Percentiles rank a stretch among this genome's conserved stretches.
phyloP scores from a whole-genome alignment of 2,888 invertebrate species.

The Agapostemon virescens region DNA sequence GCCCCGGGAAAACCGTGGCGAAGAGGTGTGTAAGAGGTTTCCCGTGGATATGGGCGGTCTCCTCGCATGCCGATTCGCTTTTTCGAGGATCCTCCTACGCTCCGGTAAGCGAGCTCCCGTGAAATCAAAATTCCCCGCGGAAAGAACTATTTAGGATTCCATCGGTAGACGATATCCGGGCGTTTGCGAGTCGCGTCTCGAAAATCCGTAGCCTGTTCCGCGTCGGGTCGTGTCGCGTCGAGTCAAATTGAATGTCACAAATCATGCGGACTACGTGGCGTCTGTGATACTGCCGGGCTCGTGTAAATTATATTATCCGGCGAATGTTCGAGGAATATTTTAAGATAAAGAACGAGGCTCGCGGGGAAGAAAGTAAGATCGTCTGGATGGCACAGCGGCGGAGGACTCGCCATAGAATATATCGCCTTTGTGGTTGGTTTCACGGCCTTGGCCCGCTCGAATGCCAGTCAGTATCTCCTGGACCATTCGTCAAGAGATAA shows the following conservation, averaged over 20 bases:
- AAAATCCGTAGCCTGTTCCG: conserved; percentile 25
- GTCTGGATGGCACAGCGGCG: background rate
- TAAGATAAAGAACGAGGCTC: conserved; percentile 24
- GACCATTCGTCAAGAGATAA: conserved; percentile 30
- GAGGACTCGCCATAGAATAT: background rate
- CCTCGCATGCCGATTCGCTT: conserved; percentile 38
- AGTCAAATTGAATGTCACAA: conserved; percentile 46
- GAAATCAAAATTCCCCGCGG: conserved; percentile 40
- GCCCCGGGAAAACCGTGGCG: background rate
- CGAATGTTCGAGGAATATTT: conserved; percentile 34
- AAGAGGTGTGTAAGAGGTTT: conserved; percentile 25
- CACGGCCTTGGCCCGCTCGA: background rate
- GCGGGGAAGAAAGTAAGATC: background rate
- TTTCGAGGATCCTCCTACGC: conserved; percentile 14
- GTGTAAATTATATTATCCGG: conserved; percentile 36
- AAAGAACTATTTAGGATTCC: conserved; percentile 45
- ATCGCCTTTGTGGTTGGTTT: conserved; percentile 11
- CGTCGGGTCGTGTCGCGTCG: conserved; percentile 1
- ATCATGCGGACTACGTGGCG: conserved; percentile 25
- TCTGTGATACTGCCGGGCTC: conserved; percentile 17
- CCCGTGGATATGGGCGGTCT: conserved; percentile 5
- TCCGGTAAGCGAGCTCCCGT: background rate
- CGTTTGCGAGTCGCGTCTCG: conserved; percentile 20
- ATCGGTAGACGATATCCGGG: conserved; percentile 16
- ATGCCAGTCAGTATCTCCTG: conserved; percentile 1